These are phyloP conservation scores for Drosophila orosa DNA, from an alignment of 1,140 invertebrate species.

Conservation along the genomic window DNA sequence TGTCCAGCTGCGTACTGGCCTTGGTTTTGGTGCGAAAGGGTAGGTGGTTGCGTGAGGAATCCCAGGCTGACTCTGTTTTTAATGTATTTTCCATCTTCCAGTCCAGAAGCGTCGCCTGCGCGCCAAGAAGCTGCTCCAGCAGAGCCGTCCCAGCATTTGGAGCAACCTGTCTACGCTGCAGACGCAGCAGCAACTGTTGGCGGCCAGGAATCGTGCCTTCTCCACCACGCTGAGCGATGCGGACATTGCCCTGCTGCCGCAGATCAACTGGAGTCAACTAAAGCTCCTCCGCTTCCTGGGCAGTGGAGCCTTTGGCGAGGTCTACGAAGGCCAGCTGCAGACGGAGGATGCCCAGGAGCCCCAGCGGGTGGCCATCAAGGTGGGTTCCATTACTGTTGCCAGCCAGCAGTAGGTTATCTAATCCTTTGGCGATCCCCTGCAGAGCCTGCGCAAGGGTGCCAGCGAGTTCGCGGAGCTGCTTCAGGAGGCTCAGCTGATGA, in stretches of 20 bases:
- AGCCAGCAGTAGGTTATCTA: too few relatives aligned
- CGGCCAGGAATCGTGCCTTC: conserved; percentile 89
- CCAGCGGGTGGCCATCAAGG: conserved; percentile 93
- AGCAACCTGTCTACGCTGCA: conserved; percentile 95
- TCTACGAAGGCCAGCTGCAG: conserved; percentile 94
- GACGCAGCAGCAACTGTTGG: conserved; percentile 86
- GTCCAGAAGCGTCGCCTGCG: conserved; percentile 66
- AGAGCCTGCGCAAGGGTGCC: conserved; percentile 97
- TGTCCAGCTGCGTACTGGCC: conserved; percentile 82
- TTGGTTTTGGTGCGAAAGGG: conserved; percentile 85
- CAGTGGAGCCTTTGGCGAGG: conserved; percentile 98
- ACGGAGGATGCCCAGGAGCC: conserved; percentile 86
- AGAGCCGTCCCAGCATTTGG: conserved; percentile 81
- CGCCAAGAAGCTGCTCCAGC: conserved; percentile 76
- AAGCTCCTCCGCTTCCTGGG: conserved; percentile 95
- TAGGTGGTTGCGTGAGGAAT: conserved; percentile 10
- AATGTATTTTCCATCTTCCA: conserved; percentile 2
- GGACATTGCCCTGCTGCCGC: conserved; percentile 91
- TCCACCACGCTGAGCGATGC: conserved; percentile 89
- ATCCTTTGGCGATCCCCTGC: fast-evolving
- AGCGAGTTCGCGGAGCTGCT: conserved; percentile 97
- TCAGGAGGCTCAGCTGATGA: conserved; percentile 98
- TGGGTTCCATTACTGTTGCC: too few relatives aligned
- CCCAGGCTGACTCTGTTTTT: too few relatives aligned
- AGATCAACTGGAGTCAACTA: conserved; percentile 92